These are phyloP conservation scores for Yponomeuta evonymella DNA, from an alignment of 2,888 invertebrate species.

Conservation along the genomic window DNA sequence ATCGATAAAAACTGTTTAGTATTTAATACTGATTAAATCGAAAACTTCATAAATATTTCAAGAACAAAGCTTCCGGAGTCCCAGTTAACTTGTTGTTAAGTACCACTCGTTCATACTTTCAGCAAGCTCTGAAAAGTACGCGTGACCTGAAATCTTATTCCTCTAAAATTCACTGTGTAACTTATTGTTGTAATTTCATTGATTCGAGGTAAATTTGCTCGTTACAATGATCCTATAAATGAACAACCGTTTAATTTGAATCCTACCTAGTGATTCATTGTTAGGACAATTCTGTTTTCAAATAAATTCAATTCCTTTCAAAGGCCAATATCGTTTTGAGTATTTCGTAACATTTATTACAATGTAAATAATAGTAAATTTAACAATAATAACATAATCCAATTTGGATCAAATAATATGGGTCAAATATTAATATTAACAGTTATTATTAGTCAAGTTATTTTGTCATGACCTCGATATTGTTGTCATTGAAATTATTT, in stretches of 20 bases:
- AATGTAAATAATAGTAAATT: neutral
- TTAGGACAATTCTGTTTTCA: neutral
- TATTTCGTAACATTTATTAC: neutral
- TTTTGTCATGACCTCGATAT: too few relatives aligned
- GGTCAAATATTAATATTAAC: too few relatives aligned
- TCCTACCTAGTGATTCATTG: neutral
- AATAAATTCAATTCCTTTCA: neutral
- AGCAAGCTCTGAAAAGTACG: neutral
- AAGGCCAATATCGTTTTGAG: neutral
- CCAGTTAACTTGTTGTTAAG: neutral
- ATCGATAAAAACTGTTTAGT: neutral
- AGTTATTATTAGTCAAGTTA: too few relatives aligned
- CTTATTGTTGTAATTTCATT: neutral
- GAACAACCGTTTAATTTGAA: neutral
- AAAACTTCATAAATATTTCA: slow-evolving; percentile 17
- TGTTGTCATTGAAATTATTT: too few relatives aligned
- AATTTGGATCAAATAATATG: neutral
- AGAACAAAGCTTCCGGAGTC: neutral
- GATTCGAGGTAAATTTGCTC: neutral
- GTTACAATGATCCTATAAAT: neutral
- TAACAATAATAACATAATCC: neutral
- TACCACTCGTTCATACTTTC: neutral
- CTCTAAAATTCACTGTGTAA: neutral
- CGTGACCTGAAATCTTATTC: neutral
- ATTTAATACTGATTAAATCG: slow-evolving; percentile 44